Base-by-base conservation (phyloP, 2,888 invertebrate species). In the Pteria penguin region DNA sequence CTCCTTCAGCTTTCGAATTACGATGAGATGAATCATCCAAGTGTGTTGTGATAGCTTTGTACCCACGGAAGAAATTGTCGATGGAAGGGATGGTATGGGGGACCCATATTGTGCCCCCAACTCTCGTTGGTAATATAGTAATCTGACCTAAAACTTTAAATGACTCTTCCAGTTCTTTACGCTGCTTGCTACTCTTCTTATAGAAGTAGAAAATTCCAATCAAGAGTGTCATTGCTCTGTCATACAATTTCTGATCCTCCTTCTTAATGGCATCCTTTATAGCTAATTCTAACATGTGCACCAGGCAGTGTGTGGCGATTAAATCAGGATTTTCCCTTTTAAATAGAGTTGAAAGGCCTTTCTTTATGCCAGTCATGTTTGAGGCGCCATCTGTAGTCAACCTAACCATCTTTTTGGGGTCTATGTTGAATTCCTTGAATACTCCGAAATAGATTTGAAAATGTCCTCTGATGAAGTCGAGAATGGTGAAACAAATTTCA, bases 331-430 rank as follows among this genome's bases (percentile, higher is more conserved):
- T 29, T 1, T 45, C 29, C 52, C 61, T 32, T 22, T 61, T 14
- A 1, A 70, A 8, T 4, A 33, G 36, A 24, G 31, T 14, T 26
- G 62, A 31, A 14, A 71, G 61, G 26, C 62, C 62, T 31, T 33
- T 62, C n/a, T 18, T 52, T 45, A n/a, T n/a, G 3, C 61, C 60
- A 22, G 29, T 36, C 61, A 70, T 70, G 29, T 70, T 70, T 18
- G 70, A 70, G 14, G 70, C 62, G 5, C 70, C 70, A 62, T 71
- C 70, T 62, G 31, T 62, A 0, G 61, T 54, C 29, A 71, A 71
- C 22, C 61, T 54, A 29, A 62, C 70, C 24, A 36, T 54, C 31
- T 71, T 71, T 45, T 29, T 1, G 52, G 22, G 14, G 11, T 4
- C 26, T 54, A 22, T 5, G 27, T 22, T n/a, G 61, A 52, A 22